Conservation (phyloP, 2,888 invertebrate species). For the Napeogenes inachia region DNA sequence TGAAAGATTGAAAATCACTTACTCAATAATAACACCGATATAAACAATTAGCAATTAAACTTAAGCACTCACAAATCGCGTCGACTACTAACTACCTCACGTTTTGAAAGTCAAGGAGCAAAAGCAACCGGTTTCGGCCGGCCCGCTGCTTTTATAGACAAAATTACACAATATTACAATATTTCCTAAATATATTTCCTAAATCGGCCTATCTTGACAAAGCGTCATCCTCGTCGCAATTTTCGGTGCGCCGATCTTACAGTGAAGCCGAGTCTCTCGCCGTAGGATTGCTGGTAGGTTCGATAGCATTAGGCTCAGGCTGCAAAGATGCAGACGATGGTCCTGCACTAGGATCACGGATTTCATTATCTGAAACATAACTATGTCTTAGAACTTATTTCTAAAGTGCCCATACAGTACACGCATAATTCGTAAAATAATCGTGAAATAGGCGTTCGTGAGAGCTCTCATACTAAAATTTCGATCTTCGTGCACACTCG, state of each 20-base stretch:
- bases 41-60: no score
- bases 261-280: neutral
- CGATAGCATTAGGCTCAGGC: neutral
- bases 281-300: neutral
- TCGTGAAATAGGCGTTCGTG: neutral
- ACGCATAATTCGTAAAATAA: neutral
- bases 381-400: no score
- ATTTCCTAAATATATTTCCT: neutral
- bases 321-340: neutral
- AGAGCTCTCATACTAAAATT: neutral
- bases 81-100: no score
- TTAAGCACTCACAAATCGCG: no score
- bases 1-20: no score
- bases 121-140: no score
- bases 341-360: neutral
- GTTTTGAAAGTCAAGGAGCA: no score
- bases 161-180: neutral
- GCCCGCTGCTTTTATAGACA: no score
- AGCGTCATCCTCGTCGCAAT: slow-evolving; percentile 10
- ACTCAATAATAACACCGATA: no score
- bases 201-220: slow-evolving; percentile 17
- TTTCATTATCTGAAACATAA: slow-evolving; percentile 2
- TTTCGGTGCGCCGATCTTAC: neutral
- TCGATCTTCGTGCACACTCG: neutral
- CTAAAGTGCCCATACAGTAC: no score